Percentiles rank a stretch among this genome's conserved stretches.
These are phyloP conservation scores for Psittacus erithacus DNA, from an alignment of 2,113 vertebrate species.

Conservation along the genomic window DNA sequence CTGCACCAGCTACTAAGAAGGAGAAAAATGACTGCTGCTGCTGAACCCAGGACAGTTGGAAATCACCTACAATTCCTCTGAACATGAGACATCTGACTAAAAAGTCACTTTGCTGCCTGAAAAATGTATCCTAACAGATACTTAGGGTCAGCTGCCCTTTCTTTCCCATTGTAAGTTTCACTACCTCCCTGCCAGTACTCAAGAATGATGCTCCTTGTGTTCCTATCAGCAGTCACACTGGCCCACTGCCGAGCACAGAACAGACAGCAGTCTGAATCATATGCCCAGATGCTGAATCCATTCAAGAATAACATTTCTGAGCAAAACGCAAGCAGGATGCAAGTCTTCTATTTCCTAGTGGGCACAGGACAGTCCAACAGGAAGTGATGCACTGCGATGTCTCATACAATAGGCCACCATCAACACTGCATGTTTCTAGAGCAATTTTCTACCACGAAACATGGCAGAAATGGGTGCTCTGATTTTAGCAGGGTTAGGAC, in stretches of 20 bases:
- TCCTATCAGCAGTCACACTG: background rate
- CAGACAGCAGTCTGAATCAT: background rate
- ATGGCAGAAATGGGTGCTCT: rapidly evolving
- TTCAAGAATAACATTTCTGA: rapidly evolving
- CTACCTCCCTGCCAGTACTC: background rate
- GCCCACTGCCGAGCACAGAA: rapidly evolving
- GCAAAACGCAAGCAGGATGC: background rate
- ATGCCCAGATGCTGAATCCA: rapidly evolving
- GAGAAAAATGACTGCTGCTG: too few species aligned
- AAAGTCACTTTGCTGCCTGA: background rate
- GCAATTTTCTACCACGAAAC: background rate
- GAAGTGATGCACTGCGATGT: rapidly evolving
- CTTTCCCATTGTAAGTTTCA: background rate
- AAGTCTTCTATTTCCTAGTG: background rate
- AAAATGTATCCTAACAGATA: background rate
- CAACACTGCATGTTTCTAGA: rapidly evolving
- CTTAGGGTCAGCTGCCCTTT: background rate
- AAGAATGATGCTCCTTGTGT: background rate
- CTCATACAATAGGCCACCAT: rapidly evolving
- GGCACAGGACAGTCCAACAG: background rate
- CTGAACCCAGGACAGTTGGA: background rate
- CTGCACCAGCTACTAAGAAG: too few species aligned
- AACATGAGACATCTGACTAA: background rate
- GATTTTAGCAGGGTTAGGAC: rapidly evolving
- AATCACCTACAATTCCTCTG: background rate